phyloP scores from a whole-genome alignment of 2,113 vertebrate genomes.

The Dromas ardeola region DNA sequence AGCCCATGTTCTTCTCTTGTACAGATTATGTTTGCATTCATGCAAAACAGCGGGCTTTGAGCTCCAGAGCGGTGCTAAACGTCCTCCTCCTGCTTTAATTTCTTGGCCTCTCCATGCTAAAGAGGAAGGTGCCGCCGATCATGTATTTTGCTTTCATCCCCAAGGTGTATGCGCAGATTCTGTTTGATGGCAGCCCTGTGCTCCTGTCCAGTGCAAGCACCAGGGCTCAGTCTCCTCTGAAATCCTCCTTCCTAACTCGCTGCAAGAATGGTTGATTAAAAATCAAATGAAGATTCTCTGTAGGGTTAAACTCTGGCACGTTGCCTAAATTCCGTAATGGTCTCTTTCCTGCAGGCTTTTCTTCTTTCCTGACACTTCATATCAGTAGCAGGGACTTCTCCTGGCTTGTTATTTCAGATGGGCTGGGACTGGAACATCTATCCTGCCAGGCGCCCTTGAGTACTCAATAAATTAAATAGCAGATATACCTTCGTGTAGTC shows the following conservation, averaged over 20 bases:
- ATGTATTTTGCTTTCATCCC: background rate
- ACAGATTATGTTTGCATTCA: background rate
- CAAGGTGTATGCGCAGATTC: background rate
- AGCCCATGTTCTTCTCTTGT: background rate
- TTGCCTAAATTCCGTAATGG: background rate
- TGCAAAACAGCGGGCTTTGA: background rate
- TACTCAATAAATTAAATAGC: conserved; percentile 44
- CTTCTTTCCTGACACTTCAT: conserved; percentile 26
- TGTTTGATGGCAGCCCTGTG: background rate
- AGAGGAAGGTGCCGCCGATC: background rate
- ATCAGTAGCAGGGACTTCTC: conserved; percentile 21
- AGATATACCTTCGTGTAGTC: background rate
- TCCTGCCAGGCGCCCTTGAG: conserved; percentile 38
- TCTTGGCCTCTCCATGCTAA: background rate
- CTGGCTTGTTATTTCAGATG: conserved; percentile 48
- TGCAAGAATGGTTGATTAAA: conserved; percentile 23
- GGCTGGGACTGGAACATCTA: conserved; percentile 54
- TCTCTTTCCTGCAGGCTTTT: background rate
- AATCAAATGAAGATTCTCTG: background rate
- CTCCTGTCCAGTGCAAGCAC: background rate
- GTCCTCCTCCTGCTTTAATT: background rate
- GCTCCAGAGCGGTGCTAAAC: background rate
- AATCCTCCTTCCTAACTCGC: background rate
- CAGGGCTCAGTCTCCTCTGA: background rate
- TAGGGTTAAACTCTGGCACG: background rate